These are phyloP conservation scores for Idaea biselata DNA, from an alignment of 2,888 invertebrate species.

Conservation along the genomic window DNA sequence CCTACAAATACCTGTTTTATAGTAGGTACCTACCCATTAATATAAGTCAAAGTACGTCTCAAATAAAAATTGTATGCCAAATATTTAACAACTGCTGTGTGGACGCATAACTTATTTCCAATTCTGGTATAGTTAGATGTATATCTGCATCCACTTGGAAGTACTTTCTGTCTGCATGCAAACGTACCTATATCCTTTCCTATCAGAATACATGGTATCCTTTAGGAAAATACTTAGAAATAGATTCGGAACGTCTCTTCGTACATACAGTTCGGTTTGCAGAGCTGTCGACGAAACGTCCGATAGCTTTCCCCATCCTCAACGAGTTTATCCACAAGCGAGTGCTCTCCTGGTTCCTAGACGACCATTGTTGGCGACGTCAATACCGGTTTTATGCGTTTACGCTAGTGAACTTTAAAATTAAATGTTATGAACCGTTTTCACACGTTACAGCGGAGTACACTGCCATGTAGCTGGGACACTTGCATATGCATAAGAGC, in stretches of 20 bases:
- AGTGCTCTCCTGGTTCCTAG: slow-evolving; percentile 36
- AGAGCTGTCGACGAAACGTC: slow-evolving; percentile 61
- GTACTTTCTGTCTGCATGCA: slow-evolving; percentile 19
- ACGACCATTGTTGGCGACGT: slow-evolving; percentile 27
- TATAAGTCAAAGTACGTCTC: no score
- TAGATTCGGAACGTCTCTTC: slow-evolving; percentile 38
- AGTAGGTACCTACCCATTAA: no score
- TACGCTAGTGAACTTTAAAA: neutral
- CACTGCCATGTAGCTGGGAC: no score
- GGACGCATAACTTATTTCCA: no score
- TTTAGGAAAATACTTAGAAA: slow-evolving; percentile 53
- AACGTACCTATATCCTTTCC: neutral
- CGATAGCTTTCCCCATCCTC: slow-evolving; percentile 41
- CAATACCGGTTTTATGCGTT: neutral
- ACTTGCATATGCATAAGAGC: no score
- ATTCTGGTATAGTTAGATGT: neutral
- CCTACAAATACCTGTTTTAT: no score
- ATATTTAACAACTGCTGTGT: no score
- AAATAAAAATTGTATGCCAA: no score
- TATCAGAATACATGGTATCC: slow-evolving; percentile 24
- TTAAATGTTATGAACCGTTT: neutral
- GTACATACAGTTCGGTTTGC: slow-evolving; percentile 44
- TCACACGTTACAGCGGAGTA: neutral
- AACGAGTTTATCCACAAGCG: slow-evolving; percentile 40
- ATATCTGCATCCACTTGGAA: slow-evolving; percentile 23